A percentile compares a stretch with the other conserved stretches of the same genome.
Conservation (phyloP, 2,888 invertebrate species). For the Athalia circularis region DNA sequence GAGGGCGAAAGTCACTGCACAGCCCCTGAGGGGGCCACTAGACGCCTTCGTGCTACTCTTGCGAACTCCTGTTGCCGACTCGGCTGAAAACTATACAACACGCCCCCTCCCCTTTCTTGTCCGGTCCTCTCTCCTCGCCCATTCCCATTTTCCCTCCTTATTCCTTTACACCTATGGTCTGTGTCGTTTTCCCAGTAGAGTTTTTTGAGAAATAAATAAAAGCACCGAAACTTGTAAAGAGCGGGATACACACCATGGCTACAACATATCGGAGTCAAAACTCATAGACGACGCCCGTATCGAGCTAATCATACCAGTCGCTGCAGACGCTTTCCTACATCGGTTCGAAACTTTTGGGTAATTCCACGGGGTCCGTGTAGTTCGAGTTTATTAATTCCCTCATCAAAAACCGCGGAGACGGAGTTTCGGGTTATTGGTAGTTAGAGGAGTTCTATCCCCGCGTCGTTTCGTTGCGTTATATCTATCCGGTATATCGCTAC, state of each 20-base stretch:
- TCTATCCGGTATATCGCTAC: slow-evolving; percentile 18
- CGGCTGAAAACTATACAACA: slow-evolving; percentile 45
- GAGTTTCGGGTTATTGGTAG: slow-evolving; percentile 62
- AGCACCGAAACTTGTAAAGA: neutral
- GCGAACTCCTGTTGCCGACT: slow-evolving; percentile 70
- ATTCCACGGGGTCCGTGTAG: slow-evolving; percentile 40
- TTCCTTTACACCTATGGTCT: neutral
- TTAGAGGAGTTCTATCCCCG: slow-evolving; percentile 59
- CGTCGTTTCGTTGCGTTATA: slow-evolving; percentile 8
- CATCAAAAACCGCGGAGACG: slow-evolving; percentile 66
- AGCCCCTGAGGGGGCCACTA: slow-evolving; percentile 69
- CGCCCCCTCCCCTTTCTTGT: slow-evolving; percentile 19
- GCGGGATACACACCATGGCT: neutral
- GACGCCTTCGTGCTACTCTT: slow-evolving; percentile 66
- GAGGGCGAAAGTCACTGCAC: slow-evolving; percentile 67
- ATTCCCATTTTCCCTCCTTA: slow-evolving; percentile 27
- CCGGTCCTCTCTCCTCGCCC: slow-evolving; percentile 23
- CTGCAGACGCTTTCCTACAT: too few species aligned
- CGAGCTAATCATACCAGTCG: neutral
- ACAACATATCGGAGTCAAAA: neutral
- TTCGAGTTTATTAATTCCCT: slow-evolving; percentile 70
- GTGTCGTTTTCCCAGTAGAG: neutral
- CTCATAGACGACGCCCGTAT: neutral
- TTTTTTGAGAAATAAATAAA: slow-evolving; percentile 7
- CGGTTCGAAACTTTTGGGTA: slow-evolving; percentile 21